Conservation (phyloP, 2,888 invertebrate genomes). For the Hirtodrosophila duncani region DNA sequence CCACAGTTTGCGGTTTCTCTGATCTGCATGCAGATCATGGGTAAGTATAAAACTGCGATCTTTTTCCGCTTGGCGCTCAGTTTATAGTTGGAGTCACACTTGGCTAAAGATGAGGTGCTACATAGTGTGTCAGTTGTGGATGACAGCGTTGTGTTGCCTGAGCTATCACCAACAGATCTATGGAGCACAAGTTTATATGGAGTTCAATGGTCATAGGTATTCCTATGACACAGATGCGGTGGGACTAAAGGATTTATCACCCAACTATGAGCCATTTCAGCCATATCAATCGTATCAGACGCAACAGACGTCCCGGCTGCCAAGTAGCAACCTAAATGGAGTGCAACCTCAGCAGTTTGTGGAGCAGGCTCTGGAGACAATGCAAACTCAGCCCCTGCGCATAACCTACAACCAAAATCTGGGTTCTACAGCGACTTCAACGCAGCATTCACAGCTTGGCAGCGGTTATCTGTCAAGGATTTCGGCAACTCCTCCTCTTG, state of each 20-base stretch:
- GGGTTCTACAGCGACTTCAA: slow-evolving; percentile 13
- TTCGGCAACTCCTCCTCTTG: too few relatives aligned
- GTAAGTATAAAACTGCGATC: slow-evolving; percentile 19
- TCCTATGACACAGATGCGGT: slow-evolving; percentile 77
- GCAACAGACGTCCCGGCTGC: slow-evolving; percentile 3
- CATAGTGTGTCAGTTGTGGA: slow-evolving; percentile 1
- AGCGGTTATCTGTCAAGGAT: not conserved
- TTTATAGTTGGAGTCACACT: slow-evolving; percentile 15
- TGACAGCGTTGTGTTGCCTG: slow-evolving; percentile 12
- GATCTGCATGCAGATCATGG: too few relatives aligned
- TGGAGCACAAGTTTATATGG: slow-evolving; percentile 74
- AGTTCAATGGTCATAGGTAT: slow-evolving; percentile 76
- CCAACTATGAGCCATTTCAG: slow-evolving; percentile 46
- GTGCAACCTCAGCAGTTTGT: slow-evolving; percentile 37
- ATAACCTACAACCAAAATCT: slow-evolving; percentile 20
- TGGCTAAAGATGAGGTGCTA: slow-evolving; percentile 22
- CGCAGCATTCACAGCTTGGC: too few relatives aligned
- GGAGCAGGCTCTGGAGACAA: slow-evolving; percentile 42
- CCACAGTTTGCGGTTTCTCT: slow-evolving; percentile 25
- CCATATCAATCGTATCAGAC: not conserved
- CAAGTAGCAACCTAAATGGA: not conserved
- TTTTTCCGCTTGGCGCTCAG: not conserved
- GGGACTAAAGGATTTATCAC: slow-evolving; percentile 47
- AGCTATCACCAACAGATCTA: not conserved
- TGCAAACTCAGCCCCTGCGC: slow-evolving; percentile 28